phyloP scores from a whole-genome alignment of 2,888 invertebrate species.

The Torymus aiolomorphi region DNA sequence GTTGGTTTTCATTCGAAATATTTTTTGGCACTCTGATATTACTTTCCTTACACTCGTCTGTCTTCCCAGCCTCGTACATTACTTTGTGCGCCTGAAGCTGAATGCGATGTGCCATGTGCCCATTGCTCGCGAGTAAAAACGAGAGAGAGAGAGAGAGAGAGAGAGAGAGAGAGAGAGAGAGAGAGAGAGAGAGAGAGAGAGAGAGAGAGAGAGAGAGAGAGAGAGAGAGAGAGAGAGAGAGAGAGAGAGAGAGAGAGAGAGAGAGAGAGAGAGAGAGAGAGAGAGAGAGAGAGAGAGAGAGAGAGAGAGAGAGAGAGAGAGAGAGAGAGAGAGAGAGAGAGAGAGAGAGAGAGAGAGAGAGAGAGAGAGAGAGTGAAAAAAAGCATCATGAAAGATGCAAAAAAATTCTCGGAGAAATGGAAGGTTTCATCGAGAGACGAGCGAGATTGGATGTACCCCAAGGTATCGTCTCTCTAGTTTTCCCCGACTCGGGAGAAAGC shows the following conservation, averaged over 20 bases:
- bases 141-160: not conserved
- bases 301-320: not conserved
- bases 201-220: not conserved
- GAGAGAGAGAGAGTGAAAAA: conserved; percentile 9
- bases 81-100: conserved; percentile 29
- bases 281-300: not conserved
- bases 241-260: not conserved
- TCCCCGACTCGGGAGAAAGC: conserved; percentile 56
- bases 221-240: not conserved
- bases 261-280: not conserved
- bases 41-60: conserved; percentile 23
- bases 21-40: conserved; percentile 18
- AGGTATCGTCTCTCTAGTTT: conserved; percentile 59
- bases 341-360: not conserved
- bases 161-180: conserved; percentile 2
- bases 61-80: conserved; percentile 16
- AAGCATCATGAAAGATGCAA: conserved; percentile 13
- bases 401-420: conserved; percentile 60
- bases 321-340: not conserved
- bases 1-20: not conserved
- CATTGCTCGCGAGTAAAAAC: conserved; percentile 5
- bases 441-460: conserved; percentile 62
- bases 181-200: not conserved
- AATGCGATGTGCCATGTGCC: conserved; percentile 19
- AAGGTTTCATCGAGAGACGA: conserved; percentile 64